Evolutionary conservation across 2,888 invertebrate genomes (phyloP).

Genomic region (Hirtodrosophila trivittata): DNA sequence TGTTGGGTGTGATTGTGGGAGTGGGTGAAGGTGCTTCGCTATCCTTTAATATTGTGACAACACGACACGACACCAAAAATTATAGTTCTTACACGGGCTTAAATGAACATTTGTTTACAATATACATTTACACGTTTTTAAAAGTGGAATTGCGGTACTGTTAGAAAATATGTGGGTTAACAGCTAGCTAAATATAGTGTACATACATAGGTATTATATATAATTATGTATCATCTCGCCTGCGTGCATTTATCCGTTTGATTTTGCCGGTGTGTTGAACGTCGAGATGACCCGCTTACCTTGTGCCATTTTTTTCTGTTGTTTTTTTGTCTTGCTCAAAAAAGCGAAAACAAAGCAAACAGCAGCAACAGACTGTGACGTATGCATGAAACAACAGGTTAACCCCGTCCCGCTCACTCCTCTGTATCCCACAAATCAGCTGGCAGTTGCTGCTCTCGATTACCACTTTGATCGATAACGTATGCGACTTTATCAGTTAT

Average conservation of each 20-base stretch:
- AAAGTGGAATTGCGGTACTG: not conserved
- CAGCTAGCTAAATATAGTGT: not conserved
- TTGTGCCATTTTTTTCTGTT: constrained; percentile 56
- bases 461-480: constrained; percentile 44
- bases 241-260: constrained; percentile 14
- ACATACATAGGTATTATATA: constrained; percentile 18
- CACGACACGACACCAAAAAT: constrained; percentile 39
- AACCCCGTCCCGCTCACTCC: constrained; percentile 14
- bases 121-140: not conserved
- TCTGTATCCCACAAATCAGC: constrained; percentile 16
- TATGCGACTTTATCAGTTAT: constrained; percentile 33
- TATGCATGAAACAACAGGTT: constrained; percentile 52
- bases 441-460: constrained; percentile 34
- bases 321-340: constrained; percentile 22
- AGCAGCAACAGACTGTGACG: constrained; percentile 44
- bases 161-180: constrained; percentile 20
- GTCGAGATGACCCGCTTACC: constrained; percentile 56
- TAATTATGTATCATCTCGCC: constrained; percentile 3
- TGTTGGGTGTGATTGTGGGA: constrained; percentile 13
- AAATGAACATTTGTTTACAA: constrained; percentile 5
- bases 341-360: constrained; percentile 66
- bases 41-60: constrained; percentile 35
- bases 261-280: not conserved
- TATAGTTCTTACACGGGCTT: too few relatives aligned
- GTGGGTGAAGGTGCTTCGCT: constrained; percentile 48